Evolutionary conservation across 1,140 invertebrate genomes (phyloP).

Genomic region (Conus ventricosus): DNA sequence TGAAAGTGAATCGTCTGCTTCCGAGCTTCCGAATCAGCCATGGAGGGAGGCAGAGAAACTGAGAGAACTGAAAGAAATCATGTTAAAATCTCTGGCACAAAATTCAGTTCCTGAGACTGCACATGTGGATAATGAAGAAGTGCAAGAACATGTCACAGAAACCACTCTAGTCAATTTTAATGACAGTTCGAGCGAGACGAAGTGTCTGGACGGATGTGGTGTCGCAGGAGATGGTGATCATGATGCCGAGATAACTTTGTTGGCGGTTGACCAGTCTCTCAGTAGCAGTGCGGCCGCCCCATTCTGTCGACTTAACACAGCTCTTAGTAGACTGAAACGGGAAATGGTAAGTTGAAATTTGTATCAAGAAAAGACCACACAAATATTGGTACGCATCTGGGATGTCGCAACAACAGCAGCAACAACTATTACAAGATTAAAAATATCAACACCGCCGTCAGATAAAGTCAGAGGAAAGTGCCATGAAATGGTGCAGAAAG

Average conservation of each 20-base stretch:
- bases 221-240: background rate
- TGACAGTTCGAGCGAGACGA: background rate
- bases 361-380: background rate
- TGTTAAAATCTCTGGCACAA: slow-evolving; percentile 28
- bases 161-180: background rate
- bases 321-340: background rate
- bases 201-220: background rate
- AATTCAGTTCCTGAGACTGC: background rate
- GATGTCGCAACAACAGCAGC: too few species aligned
- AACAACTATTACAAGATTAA: too few species aligned
- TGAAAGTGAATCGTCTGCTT: slow-evolving; percentile 25
- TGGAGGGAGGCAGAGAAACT: slow-evolving; percentile 32
- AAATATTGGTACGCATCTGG: too few species aligned
- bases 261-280: background rate
- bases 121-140: background rate
- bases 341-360: slow-evolving; percentile 6
- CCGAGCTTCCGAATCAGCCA: slow-evolving; percentile 23
- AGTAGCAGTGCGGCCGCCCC: background rate
- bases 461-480: too few species aligned
- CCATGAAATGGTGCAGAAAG: too few species aligned
- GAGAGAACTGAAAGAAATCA: slow-evolving; percentile 29
- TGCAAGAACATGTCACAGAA: background rate
- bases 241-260: background rate
- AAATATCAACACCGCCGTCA: too few species aligned
- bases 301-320: background rate